phyloP scores from a whole-genome alignment of 2,797 vertebrate species.

The Coccyzus lansbergi region DNA sequence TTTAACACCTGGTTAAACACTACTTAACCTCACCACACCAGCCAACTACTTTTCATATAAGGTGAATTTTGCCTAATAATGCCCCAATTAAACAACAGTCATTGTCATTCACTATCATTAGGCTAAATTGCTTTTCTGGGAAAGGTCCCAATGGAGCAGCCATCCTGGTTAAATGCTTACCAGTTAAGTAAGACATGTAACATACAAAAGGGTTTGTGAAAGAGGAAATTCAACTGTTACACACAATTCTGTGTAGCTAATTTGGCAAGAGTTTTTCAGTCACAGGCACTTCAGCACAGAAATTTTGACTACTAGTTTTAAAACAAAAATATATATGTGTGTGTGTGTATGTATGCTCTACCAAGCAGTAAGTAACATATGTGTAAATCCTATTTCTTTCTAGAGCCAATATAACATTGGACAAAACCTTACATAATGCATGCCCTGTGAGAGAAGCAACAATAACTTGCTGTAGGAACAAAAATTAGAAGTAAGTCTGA shows the following conservation, averaged over 20 bases:
- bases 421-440: not conserved
- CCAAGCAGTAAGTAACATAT: not conserved
- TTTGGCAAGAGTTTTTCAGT: not conserved
- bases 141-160: constrained; percentile 39
- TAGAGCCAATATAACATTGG: not conserved
- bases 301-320: not conserved
- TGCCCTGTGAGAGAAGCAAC: not conserved
- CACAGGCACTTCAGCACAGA: not conserved
- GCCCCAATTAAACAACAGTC: constrained; percentile 50
- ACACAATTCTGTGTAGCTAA: not conserved
- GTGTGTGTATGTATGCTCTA: rapidly evolving
- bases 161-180: not conserved
- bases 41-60: not conserved
- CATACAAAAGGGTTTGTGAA: not conserved
- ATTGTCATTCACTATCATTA: constrained; percentile 52
- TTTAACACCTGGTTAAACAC: constrained; percentile 68
- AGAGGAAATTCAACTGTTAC: not conserved
- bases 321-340: rapidly evolving
- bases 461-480: not conserved
- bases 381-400: not conserved
- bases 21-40: constrained; percentile 8
- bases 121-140: constrained; percentile 56
- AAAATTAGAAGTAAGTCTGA: not conserved
- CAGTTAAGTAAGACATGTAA: not conserved
- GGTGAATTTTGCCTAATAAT: constrained; percentile 57